Conservation (phyloP, 2,797 vertebrate species). For the Cottoperca gobio region DNA sequence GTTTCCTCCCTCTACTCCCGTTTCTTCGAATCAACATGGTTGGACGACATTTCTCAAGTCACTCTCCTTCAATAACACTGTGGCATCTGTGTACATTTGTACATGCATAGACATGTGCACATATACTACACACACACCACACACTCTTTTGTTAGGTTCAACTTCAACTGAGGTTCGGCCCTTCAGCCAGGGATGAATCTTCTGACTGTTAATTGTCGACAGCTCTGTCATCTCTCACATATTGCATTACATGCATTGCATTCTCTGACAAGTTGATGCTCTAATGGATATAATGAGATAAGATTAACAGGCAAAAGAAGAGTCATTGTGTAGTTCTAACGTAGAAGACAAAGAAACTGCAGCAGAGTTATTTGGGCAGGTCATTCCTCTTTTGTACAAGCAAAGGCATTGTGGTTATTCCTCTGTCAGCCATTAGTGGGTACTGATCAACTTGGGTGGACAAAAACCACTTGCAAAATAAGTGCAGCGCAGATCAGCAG, state of each 20-base stretch:
- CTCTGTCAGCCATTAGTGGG: slow-evolving; percentile 19
- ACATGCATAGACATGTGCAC: background rate
- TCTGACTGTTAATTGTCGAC: slow-evolving; percentile 51
- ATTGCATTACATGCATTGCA: slow-evolving; percentile 22
- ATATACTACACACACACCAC: slow-evolving; percentile 2
- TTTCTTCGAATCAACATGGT: slow-evolving; percentile 58
- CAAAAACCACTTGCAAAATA: slow-evolving; percentile 16
- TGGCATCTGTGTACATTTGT: slow-evolving; percentile 53
- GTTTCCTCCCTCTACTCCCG: slow-evolving; percentile 57
- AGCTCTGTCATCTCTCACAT: slow-evolving; percentile 52
- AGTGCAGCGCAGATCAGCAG: background rate
- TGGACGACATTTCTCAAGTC: slow-evolving; percentile 53
- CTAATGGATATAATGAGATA: slow-evolving; percentile 29
- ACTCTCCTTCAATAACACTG: slow-evolving; percentile 51
- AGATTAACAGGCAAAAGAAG: slow-evolving; percentile 22
- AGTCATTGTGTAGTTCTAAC: slow-evolving; percentile 31
- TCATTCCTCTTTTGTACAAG: slow-evolving; percentile 16
- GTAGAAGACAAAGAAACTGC: slow-evolving; percentile 28
- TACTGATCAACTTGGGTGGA: slow-evolving; percentile 9
- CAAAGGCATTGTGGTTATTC: slow-evolving; percentile 17
- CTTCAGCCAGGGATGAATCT: slow-evolving; percentile 37
- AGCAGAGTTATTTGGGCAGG: slow-evolving; percentile 13
- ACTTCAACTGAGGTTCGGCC: slow-evolving; percentile 28
- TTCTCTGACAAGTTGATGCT: slow-evolving; percentile 48
- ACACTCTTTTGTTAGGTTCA: slow-evolving; percentile 48